Evolutionary conservation across 2,888 invertebrate species (phyloP).

Genomic region (Ditylenchus weischeri): DNA sequence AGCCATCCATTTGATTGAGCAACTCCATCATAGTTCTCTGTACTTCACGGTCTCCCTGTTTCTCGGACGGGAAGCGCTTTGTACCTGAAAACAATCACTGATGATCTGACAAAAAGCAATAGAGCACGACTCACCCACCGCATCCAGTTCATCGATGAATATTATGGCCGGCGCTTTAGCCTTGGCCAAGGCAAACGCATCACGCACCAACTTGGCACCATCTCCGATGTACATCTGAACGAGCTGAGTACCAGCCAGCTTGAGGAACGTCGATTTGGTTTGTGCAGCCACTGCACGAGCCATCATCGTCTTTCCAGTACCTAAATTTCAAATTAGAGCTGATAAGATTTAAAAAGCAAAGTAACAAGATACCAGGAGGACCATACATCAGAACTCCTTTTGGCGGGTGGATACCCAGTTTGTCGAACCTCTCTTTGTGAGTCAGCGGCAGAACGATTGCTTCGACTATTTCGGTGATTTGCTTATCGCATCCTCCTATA

Average conservation of each 20-base stretch:
- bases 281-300: constrained; percentile 98
- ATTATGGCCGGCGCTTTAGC: constrained; percentile 98
- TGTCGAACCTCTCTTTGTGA: constrained; percentile 91
- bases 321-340: not conserved
- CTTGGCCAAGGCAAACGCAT: constrained; percentile 93
- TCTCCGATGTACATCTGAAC: constrained; percentile 96
- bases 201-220: constrained; percentile 68
- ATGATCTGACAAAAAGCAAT: not conserved
- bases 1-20: constrained; percentile 94
- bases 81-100: constrained; percentile 36
- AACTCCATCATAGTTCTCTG: constrained; percentile 98
- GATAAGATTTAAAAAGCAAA: not conserved
- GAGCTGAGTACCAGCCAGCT: constrained; percentile 93
- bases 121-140: constrained; percentile 71
- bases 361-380: constrained; percentile 47
- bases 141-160: constrained; percentile 97
- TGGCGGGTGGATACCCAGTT: constrained; percentile 92
- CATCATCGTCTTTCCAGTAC: constrained; percentile 84
- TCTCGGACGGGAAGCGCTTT: constrained; percentile 78
- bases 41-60: constrained; percentile 97
- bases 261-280: constrained; percentile 96
- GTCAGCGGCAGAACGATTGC: constrained; percentile 99
- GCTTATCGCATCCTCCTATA: constrained; percentile 97
- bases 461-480: constrained; percentile 90
- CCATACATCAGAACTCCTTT: constrained; percentile 69